Conservation (phyloP, 2,797 vertebrate genomes). For the Gallinago solitaria region DNA sequence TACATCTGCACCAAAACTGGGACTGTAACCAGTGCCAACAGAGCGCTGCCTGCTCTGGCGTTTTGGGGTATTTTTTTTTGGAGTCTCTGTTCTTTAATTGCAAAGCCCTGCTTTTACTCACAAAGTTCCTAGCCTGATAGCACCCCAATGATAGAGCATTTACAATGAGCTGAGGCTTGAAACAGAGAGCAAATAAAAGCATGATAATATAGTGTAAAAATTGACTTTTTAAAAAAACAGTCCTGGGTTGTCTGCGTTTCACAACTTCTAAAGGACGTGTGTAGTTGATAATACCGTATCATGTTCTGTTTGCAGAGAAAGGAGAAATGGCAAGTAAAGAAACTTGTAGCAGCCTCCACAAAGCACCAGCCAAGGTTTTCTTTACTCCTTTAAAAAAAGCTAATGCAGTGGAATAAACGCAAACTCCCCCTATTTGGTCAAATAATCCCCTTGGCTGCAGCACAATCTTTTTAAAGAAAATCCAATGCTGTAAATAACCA, state of each 20-base stretch:
- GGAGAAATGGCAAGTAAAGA: not conserved
- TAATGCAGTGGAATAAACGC: conserved; percentile 37
- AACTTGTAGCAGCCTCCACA: conserved; percentile 14
- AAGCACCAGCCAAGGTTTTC: not conserved
- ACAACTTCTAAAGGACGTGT: not conserved
- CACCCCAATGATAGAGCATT: not conserved
- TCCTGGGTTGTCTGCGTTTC: not conserved
- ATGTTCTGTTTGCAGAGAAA: not conserved
- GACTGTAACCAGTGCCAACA: rapidly evolving
- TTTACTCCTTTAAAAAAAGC: not conserved
- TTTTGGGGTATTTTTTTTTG: not conserved
- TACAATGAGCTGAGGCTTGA: not conserved
- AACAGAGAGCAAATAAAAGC: not conserved
- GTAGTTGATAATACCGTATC: not conserved
- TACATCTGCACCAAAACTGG: not conserved
- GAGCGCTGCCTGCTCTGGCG: not conserved
- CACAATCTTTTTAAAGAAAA: conserved; percentile 12
- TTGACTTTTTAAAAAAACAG: not conserved
- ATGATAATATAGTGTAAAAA: not conserved
- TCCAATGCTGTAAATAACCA: conserved; percentile 46
- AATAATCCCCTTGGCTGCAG: conserved; percentile 36
- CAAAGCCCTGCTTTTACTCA: not conserved
- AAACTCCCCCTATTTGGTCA: not conserved
- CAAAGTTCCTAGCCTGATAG: not conserved
- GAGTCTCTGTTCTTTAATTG: not conserved